Percentiles rank a stretch among this genome's conserved stretches.
Conservation (phyloP, 2,113 vertebrate species). For the Pipra filicauda region DNA sequence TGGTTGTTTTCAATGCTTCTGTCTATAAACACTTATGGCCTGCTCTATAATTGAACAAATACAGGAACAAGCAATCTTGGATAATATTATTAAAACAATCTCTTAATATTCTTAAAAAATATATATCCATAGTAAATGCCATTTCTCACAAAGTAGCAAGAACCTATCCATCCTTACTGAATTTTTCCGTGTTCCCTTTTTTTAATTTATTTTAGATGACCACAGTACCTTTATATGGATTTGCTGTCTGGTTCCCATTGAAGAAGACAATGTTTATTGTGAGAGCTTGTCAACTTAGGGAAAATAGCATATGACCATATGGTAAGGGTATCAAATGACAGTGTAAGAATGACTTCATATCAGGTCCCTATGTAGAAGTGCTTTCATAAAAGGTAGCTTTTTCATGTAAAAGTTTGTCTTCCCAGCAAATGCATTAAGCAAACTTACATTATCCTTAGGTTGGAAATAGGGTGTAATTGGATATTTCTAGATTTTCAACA, state of each 20-base stretch:
- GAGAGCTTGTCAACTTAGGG: background rate
- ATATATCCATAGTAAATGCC: background rate
- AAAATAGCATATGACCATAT: background rate
- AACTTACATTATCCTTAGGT: background rate
- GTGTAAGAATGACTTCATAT: background rate
- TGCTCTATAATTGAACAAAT: background rate
- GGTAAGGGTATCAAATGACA: background rate
- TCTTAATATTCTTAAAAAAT: background rate
- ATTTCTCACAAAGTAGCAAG: background rate
- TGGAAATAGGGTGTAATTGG: background rate
- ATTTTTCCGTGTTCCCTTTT: background rate
- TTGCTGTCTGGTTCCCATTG: background rate
- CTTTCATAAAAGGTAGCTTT: background rate
- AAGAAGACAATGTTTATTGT: background rate
- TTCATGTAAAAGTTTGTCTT: background rate
- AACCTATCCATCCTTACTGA: background rate
- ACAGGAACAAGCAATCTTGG: background rate
- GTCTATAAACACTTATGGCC: conserved; percentile 39
- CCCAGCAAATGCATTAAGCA: background rate
- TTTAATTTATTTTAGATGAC: background rate
- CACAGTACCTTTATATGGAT: background rate
- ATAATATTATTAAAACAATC: background rate
- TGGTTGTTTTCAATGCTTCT: conserved; percentile 4
- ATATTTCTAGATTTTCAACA: background rate
- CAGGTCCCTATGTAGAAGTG: background rate